Conservation (phyloP, 2,888 invertebrate species). For the Papilio elwesi region DNA sequence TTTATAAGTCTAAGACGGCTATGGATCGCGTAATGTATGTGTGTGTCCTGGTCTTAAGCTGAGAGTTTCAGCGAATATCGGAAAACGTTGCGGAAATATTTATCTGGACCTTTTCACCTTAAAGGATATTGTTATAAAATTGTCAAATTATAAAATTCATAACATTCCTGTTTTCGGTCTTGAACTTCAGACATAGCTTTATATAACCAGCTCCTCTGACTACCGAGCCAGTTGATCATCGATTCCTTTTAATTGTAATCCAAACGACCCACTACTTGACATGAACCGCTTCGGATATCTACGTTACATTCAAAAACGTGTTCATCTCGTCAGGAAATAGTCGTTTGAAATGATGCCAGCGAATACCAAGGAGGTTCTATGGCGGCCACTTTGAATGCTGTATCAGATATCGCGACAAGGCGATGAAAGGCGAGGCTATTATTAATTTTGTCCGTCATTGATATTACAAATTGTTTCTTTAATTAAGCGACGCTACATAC, state of each 20-base stretch:
- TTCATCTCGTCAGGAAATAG: constrained; percentile 36
- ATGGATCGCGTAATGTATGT: no score
- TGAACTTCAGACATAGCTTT: no score
- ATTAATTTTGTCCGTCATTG: constrained; percentile 26
- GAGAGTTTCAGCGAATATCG: no score
- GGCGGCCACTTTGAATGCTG: constrained; percentile 28
- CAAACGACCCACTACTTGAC: constrained; percentile 18
- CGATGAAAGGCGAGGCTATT: constrained; percentile 40
- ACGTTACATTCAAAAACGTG: constrained; percentile 30
- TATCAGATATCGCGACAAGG: constrained; percentile 35
- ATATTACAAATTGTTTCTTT: background rate
- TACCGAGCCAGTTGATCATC: background rate
- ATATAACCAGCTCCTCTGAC: background rate
- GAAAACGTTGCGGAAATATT: no score
- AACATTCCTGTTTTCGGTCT: no score
- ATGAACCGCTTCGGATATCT: constrained; percentile 13
- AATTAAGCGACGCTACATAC: background rate
- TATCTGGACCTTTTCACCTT: no score
- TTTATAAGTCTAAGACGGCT: no score
- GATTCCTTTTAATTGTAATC: constrained; percentile 2
- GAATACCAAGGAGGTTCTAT: constrained; percentile 39
- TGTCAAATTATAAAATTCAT: no score
- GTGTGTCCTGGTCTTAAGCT: no score
- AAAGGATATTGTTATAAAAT: no score
- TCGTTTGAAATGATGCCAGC: constrained; percentile 40